These are phyloP conservation scores for Nezara viridula DNA, from an alignment of 2,888 invertebrate species.

Conservation along the genomic window DNA sequence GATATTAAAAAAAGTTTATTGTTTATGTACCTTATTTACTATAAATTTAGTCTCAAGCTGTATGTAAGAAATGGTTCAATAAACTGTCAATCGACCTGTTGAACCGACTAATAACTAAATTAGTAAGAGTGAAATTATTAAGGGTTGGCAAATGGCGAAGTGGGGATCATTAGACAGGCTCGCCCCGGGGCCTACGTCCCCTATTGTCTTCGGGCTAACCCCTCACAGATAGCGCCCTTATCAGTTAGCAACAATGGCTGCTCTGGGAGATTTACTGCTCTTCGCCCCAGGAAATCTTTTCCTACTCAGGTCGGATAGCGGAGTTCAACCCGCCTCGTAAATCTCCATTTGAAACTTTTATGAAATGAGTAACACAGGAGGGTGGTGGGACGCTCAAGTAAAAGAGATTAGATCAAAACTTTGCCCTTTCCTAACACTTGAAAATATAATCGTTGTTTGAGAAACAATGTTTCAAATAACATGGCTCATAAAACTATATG, in stretches of 20 bases:
- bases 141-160: background rate
- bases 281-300: slow-evolving; percentile 19
- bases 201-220: background rate
- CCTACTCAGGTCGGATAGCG: background rate
- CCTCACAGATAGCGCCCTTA: slow-evolving; percentile 17
- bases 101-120: background rate
- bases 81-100: background rate
- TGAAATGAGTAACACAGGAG: background rate
- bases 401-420: slow-evolving; percentile 16
- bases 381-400: background rate
- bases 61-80: background rate
- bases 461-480: background rate
- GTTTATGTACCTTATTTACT: no score
- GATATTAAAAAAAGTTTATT: no score
- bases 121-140: slow-evolving; percentile 19
- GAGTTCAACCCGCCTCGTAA: background rate
- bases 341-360: slow-evolving; percentile 24
- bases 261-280: slow-evolving; percentile 1
- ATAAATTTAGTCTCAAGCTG: no score
- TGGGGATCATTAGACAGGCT: background rate
- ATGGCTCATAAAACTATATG: background rate
- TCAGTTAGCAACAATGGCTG: slow-evolving; percentile 21
- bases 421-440: background rate
- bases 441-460: background rate
- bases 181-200: background rate